These are phyloP conservation scores for Campoletis sonorensis DNA, from an alignment of 1,140 invertebrate genomes.

Conservation along the genomic window DNA sequence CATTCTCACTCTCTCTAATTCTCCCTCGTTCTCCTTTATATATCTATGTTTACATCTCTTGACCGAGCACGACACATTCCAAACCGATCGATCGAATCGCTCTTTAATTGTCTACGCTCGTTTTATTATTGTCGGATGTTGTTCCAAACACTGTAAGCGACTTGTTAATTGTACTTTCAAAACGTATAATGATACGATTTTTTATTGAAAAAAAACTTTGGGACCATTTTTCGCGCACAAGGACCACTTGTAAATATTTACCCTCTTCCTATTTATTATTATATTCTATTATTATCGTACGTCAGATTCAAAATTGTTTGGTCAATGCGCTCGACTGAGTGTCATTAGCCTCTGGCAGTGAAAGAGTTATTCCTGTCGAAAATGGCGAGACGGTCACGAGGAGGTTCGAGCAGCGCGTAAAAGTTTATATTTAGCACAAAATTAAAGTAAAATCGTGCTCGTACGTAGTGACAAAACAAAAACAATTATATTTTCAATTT, in stretches of 20 bases:
- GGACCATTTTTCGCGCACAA: no score
- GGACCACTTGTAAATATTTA: neutral
- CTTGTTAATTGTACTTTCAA: neutral
- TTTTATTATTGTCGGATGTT: conserved; percentile 33
- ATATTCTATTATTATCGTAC: no score
- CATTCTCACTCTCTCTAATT: neutral
- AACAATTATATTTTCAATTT: neutral
- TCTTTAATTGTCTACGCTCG: conserved; percentile 9
- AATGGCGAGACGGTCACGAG: neutral
- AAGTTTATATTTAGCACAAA: neutral
- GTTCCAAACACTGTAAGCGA: neutral
- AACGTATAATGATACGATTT: neutral
- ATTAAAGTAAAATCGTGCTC: neutral
- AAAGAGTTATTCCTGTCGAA: neutral
- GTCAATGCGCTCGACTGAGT: neutral
- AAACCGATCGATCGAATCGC: conserved; percentile 2
- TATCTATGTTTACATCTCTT: neutral
- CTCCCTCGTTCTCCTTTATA: neutral
- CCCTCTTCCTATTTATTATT: no score
- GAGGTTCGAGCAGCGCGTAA: neutral
- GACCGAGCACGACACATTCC: conserved; percentile 18
- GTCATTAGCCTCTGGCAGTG: neutral
- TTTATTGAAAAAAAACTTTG: neutral
- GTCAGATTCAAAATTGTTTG: neutral
- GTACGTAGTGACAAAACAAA: neutral